Base-by-base conservation (phyloP, 2,797 vertebrate genomes). In the Urophycis tenuis region DNA sequence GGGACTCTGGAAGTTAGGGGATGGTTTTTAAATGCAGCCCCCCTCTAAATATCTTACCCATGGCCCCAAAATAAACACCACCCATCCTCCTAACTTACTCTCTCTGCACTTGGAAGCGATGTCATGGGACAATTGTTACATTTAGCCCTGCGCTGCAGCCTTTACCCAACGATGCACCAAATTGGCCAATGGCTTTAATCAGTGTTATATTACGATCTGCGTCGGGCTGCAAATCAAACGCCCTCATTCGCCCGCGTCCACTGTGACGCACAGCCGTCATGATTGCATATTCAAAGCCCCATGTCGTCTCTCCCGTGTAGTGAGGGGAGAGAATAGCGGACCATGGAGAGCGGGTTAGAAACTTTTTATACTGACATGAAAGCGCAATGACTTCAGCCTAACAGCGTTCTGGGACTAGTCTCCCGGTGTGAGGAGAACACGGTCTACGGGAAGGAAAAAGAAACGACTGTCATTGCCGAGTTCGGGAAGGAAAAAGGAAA, bases 291-390 rank as follows among this genome's bases (percentile, higher is more conserved):
- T 76, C 85, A 92, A 88, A 78, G 32, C 74, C 36, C 76, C 78
- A 81, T 60, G 53, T 60, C 87, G 75, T 81, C 85, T 85, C 90
- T 81, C 87, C 87, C 76, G 85, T 90, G 83, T 22, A 70, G 31
- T 19, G 94, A 93, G 93, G 89, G 86, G 85, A 92, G n/a, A n/a
- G 39, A 41, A 41, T 92, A 94, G 91, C 92, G 92, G 92, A 90
- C 83, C 90, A 91, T 91, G 87, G 91, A 87, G 91, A 70, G 89
- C 87, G 87, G 84, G 87, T 86, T 83, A 82, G n/a, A 85, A 90
- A 92, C 78, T 92, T 93, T 89, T 84, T 85, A 90, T 90, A 85
- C 89, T 89, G 90, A 92, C 90, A 93, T 92, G 90, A 86, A 87
- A 88, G 83, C 91, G 92, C 88, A 81, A 94, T 93, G 92, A 91